A percentile compares a stretch with the other conserved stretches of the same genome.
phyloP scores from a whole-genome alignment of 2,113 vertebrate species.

The Pelobates fuscus region DNA sequence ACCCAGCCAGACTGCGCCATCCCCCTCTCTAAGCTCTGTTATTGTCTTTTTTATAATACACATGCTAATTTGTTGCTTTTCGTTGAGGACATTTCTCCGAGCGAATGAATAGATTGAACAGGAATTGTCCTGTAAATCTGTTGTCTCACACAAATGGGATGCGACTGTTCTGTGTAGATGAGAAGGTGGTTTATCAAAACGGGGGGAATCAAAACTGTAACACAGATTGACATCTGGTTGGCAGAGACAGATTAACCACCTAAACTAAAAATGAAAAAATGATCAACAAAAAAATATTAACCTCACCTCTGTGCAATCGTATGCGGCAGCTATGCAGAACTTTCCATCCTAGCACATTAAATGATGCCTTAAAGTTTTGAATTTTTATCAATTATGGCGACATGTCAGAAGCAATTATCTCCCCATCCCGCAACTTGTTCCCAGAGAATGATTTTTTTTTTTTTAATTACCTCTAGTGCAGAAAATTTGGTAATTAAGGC shows the following conservation, averaged over 20 bases:
- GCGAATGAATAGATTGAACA: conserved; percentile 32
- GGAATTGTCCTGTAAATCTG: conserved; percentile 18
- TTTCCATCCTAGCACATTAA: neutral
- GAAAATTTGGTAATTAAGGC: conserved; percentile 22
- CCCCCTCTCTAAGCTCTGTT: conserved; percentile 4
- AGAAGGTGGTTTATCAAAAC: neutral
- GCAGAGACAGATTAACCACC: neutral
- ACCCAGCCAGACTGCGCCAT: neutral
- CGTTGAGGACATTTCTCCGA: conserved; percentile 10
- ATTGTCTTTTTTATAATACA: conserved; percentile 21
- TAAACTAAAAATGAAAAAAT: neutral
- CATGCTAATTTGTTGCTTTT: conserved; percentile 31
- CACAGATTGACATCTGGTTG: neutral
- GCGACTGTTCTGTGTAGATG: conserved; percentile 1
- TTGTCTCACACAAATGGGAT: conserved; percentile 19
- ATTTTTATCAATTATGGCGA: conserved; percentile 23
- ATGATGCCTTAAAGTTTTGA: conserved; percentile 12
- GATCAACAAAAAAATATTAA: neutral
- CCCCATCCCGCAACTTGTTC: neutral
- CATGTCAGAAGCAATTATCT: conserved; percentile 37
- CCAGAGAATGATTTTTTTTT: conserved; percentile 1
- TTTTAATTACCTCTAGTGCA: conserved; percentile 33
- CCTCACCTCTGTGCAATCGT: neutral
- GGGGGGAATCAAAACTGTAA: neutral
- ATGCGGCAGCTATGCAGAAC: neutral